phyloP scores from a whole-genome alignment of 2,888 invertebrate genomes.

The Tortricodes alternella region DNA sequence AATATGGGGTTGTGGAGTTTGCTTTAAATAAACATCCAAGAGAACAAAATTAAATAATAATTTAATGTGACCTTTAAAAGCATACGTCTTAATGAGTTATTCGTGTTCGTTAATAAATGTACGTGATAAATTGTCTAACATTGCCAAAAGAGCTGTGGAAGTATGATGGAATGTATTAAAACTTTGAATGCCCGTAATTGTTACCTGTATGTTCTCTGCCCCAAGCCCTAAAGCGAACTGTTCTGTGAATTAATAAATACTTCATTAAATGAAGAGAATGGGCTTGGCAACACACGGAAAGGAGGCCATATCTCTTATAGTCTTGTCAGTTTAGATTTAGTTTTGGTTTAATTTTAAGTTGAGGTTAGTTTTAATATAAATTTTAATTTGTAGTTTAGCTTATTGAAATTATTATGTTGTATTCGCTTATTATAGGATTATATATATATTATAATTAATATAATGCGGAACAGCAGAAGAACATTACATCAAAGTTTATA shows the following conservation, averaged over 20 bases:
- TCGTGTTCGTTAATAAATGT: slow-evolving; percentile 7
- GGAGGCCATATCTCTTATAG: too few species aligned
- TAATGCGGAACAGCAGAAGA: background rate
- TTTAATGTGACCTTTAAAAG: background rate
- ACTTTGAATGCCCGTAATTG: slow-evolving; percentile 23
- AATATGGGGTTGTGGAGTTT: background rate
- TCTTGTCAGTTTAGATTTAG: too few species aligned
- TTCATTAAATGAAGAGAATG: too few species aligned
- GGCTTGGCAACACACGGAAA: too few species aligned
- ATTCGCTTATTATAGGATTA: too few species aligned
- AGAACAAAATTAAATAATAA: background rate
- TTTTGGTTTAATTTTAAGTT: too few species aligned
- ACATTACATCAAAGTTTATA: background rate
- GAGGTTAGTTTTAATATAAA: too few species aligned
- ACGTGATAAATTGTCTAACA: slow-evolving; percentile 13
- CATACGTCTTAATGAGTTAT: slow-evolving; percentile 7
- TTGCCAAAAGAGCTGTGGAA: slow-evolving; percentile 1
- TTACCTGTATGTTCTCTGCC: background rate
- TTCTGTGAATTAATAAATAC: background rate
- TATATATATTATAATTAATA: too few species aligned
- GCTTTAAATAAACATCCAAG: background rate
- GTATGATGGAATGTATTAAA: slow-evolving; percentile 13
- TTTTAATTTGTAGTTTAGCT: too few species aligned
- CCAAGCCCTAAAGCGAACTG: background rate
- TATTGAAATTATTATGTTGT: too few species aligned